Evolutionary conservation across 2,797 vertebrate genomes (phyloP).

Genomic region (Saxicola maurus): DNA sequence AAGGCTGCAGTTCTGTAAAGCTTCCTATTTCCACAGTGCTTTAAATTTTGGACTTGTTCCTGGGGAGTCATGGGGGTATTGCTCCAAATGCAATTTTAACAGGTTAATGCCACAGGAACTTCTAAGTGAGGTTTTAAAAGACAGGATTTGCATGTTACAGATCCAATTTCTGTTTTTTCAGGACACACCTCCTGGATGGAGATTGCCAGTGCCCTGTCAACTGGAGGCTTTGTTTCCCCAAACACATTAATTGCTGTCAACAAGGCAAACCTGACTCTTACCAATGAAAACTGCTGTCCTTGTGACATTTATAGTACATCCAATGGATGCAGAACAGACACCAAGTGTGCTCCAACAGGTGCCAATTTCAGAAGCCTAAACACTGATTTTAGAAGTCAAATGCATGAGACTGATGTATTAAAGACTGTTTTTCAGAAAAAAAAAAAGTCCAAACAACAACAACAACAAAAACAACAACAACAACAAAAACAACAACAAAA

Average conservation of each 20-base stretch:
- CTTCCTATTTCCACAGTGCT: neutral
- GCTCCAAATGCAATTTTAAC: neutral
- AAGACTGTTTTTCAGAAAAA: neutral
- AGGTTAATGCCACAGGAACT: neutral
- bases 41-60: neutral
- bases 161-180: neutral
- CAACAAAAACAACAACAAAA: neutral
- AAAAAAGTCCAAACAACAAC: neutral
- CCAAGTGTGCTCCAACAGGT: neutral
- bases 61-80: neutral
- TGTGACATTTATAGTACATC: neutral
- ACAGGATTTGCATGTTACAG: fast-evolving
- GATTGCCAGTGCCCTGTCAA: neutral
- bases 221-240: neutral
- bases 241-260: neutral
- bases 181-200: neutral
- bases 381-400: neutral
- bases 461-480: neutral
- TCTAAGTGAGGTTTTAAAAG: neutral
- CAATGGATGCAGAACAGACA: neutral
- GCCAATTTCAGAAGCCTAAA: neutral
- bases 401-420: neutral
- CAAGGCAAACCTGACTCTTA: neutral
- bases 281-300: neutral
- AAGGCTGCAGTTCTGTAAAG: neutral